phyloP scores from a whole-genome alignment of 1,140 invertebrate species.

The Drosophila obscura region DNA sequence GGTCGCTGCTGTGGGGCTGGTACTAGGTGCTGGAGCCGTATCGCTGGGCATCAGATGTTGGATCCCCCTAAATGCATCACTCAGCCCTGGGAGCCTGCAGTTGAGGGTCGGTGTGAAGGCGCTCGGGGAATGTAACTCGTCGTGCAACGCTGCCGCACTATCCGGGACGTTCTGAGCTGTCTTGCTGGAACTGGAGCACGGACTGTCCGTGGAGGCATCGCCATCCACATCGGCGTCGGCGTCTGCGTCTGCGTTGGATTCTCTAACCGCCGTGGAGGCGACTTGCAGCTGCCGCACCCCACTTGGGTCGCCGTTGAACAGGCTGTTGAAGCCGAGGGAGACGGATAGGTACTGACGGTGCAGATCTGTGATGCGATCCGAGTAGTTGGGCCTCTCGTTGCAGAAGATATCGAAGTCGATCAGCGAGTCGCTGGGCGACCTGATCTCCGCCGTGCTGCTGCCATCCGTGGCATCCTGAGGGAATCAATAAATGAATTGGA shows the following conservation, averaged over 20 bases:
- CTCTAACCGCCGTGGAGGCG: constrained; percentile 12
- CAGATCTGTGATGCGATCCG: constrained; percentile 78
- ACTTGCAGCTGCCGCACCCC: not conserved
- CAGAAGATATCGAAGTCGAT: constrained; percentile 72
- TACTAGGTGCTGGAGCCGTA: constrained; percentile 3
- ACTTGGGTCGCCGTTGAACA: constrained; percentile 61
- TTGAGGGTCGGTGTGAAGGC: constrained; percentile 51
- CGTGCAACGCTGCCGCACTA: constrained; percentile 19
- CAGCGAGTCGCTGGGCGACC: constrained; percentile 43
- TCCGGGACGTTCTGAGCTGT: constrained; percentile 23
- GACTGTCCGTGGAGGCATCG: constrained; percentile 49
- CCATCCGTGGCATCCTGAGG: constrained; percentile 52
- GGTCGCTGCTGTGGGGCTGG: constrained; percentile 4
- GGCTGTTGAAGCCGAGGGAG: constrained; percentile 76
- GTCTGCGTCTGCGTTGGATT: constrained; percentile 1
- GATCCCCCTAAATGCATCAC: constrained; percentile 40
- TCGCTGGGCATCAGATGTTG: constrained; percentile 37
- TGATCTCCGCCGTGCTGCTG: constrained; percentile 27
- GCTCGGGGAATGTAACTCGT: constrained; percentile 72
- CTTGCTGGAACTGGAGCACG: constrained; percentile 55
- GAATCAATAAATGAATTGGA: not conserved
- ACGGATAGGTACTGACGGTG: constrained; percentile 80
- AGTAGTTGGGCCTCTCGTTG: constrained; percentile 71
- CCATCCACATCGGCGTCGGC: constrained; percentile 34
- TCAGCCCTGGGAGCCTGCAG: constrained; percentile 2